Evolutionary conservation across 2,113 vertebrate genomes (phyloP).

Genomic region (Engraulis encrasicolus): DNA sequence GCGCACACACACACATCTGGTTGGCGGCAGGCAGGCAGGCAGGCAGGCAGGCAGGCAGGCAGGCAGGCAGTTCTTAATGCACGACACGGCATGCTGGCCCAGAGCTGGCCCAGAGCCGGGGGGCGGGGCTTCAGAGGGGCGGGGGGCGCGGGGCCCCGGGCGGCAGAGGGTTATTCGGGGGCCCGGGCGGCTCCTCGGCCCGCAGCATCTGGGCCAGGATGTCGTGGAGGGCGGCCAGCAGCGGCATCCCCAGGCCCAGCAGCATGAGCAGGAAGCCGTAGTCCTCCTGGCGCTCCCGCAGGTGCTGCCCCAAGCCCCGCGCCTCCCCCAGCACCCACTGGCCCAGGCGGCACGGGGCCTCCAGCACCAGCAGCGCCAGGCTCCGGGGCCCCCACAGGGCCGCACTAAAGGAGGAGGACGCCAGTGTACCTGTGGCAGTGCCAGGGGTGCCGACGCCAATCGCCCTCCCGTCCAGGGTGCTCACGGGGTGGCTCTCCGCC

Average conservation of each 20-base stretch:
- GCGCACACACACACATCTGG: too few species aligned
- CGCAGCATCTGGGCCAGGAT: constrained; percentile 82
- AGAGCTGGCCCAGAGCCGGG: too few species aligned
- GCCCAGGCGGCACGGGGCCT: constrained; percentile 80
- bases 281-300: constrained; percentile 86
- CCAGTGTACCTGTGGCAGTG: constrained; percentile 90
- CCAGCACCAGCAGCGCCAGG: constrained; percentile 62
- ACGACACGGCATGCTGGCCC: too few species aligned
- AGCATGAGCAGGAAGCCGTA: constrained; percentile 90
- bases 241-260: constrained; percentile 86
- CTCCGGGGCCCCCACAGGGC: constrained; percentile 14
- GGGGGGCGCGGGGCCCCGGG: neutral
- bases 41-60: too few species aligned
- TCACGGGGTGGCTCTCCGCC: constrained; percentile 26
- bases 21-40: too few species aligned
- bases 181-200: constrained; percentile 75
- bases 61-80: too few species aligned
- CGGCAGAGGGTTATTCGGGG: constrained; percentile 61
- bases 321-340: constrained; percentile 80
- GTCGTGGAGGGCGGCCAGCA: constrained; percentile 87
- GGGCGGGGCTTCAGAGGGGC: too few species aligned
- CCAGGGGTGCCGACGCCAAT: constrained; percentile 60
- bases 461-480: constrained; percentile 60
- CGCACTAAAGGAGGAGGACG: constrained; percentile 89
- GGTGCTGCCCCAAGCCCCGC: constrained; percentile 74